phyloP scores from a whole-genome alignment of 2,113 vertebrate species.

The Trematocara variabile region DNA sequence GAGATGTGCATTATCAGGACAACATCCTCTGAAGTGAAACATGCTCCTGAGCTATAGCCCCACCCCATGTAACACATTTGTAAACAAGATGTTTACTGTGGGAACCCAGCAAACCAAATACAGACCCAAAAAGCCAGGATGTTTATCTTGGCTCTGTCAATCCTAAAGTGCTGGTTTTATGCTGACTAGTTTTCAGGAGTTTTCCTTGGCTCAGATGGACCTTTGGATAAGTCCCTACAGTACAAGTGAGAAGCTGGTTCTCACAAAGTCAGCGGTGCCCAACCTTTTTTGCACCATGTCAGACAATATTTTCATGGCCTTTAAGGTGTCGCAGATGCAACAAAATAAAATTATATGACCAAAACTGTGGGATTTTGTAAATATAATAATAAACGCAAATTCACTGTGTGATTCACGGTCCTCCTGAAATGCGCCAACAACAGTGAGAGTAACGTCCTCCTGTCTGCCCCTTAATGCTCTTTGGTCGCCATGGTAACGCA shows the following conservation, averaged over 20 bases:
- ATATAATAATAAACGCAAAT: too few species aligned
- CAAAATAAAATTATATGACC: too few species aligned
- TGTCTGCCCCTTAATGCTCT: too few species aligned
- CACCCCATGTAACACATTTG: neutral
- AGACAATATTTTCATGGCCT: neutral
- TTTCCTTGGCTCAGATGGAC: fast-evolving
- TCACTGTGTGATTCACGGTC: too few species aligned
- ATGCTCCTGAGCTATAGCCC: neutral
- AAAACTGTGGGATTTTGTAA: too few species aligned
- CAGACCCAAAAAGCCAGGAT: neutral
- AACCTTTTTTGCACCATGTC: neutral
- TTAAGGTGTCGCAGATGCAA: neutral
- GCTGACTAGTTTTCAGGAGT: neutral
- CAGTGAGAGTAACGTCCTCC: too few species aligned
- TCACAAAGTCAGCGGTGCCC: neutral
- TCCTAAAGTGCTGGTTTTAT: neutral
- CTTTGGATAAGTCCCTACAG: neutral
- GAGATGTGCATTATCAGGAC: neutral
- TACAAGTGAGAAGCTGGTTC: neutral
- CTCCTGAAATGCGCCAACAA: too few species aligned
- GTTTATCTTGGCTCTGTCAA: neutral
- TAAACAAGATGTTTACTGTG: neutral
- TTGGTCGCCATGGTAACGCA: too few species aligned
- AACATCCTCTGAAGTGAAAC: neutral
- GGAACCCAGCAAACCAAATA: fast-evolving